A percentile compares a stretch with the other conserved stretches of the same genome.
Conservation (phyloP, 2,797 vertebrate species). For the Macropus fuliginosus region DNA sequence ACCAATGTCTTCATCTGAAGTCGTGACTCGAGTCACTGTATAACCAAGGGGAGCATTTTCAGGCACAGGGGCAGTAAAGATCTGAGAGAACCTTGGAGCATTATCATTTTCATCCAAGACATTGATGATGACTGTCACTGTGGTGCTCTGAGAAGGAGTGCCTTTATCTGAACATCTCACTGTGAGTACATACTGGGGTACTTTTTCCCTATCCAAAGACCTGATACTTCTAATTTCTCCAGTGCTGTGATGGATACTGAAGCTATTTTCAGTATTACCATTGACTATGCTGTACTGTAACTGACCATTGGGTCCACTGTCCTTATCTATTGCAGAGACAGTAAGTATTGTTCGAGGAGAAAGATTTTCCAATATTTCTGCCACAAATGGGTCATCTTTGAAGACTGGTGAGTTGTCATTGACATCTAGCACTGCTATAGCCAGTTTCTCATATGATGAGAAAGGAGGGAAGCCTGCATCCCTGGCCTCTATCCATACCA, state of each 20-base stretch:
- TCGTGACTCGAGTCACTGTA: conserved; percentile 94
- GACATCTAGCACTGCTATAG: conserved; percentile 92
- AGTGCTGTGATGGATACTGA: conserved; percentile 91
- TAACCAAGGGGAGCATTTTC: conserved; percentile 96
- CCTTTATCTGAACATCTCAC: conserved; percentile 94
- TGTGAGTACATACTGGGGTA: conserved; percentile 89
- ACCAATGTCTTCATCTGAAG: conserved; percentile 95
- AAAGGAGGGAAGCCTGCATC: conserved; percentile 98
- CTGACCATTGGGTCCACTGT: conserved; percentile 94
- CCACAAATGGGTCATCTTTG: conserved; percentile 92
- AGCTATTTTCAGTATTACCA: conserved; percentile 94
- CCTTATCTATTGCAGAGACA: conserved; percentile 91
- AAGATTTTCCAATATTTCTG: conserved; percentile 94
- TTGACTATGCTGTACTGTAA: conserved; percentile 92
- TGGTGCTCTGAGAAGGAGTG: conserved; percentile 88
- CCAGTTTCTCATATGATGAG: conserved; percentile 95
- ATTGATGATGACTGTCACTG: conserved; percentile 90
- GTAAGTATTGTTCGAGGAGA: conserved; percentile 91
- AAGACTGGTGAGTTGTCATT: conserved; percentile 96
- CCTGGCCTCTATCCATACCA: conserved; percentile 96
- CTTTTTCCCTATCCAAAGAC: conserved; percentile 94
- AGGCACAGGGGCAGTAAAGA: conserved; percentile 95
- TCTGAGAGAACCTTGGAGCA: conserved; percentile 96
- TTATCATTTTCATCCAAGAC: conserved; percentile 98
- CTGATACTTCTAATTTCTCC: conserved; percentile 93